Percentiles rank a stretch among this genome's conserved stretches.
Evolutionary conservation across 2,797 vertebrate species (phyloP).

Genomic region (Brachyalestes nurse): DNA sequence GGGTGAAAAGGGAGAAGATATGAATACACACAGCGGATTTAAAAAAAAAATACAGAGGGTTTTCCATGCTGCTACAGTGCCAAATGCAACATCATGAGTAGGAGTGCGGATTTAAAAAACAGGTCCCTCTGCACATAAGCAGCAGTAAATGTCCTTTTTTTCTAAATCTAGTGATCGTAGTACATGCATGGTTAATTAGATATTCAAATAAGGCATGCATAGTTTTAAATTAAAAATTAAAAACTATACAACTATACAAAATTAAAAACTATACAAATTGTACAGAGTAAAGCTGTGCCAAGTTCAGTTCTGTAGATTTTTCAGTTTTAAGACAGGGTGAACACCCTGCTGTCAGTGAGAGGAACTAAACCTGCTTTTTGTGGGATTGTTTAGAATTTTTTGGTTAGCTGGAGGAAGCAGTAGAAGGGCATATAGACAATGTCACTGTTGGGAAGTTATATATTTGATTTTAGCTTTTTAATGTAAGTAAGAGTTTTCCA

Average conservation of each 20-base stretch:
- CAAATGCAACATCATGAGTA: slow-evolving; percentile 4
- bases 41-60: neutral
- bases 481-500: too few relatives aligned
- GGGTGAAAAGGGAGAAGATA: neutral
- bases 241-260: too few relatives aligned
- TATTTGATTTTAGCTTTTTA: neutral
- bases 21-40: neutral
- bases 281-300: too few relatives aligned
- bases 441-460: neutral
- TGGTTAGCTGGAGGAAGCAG: neutral
- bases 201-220: neutral
- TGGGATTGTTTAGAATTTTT: too few relatives aligned
- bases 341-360: too few relatives aligned
- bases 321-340: too few relatives aligned
- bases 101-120: neutral
- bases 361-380: too few relatives aligned
- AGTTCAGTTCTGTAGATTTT: too few relatives aligned
- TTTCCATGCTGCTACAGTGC: neutral
- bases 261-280: too few relatives aligned
- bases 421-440: neutral
- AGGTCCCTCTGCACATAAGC: neutral
- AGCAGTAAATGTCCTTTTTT: neutral
- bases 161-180: neutral
- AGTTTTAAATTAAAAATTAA: neutral
- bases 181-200: neutral